Evolutionary conservation across 2,888 invertebrate genomes (phyloP).

Genomic region (Philaethria dido): DNA sequence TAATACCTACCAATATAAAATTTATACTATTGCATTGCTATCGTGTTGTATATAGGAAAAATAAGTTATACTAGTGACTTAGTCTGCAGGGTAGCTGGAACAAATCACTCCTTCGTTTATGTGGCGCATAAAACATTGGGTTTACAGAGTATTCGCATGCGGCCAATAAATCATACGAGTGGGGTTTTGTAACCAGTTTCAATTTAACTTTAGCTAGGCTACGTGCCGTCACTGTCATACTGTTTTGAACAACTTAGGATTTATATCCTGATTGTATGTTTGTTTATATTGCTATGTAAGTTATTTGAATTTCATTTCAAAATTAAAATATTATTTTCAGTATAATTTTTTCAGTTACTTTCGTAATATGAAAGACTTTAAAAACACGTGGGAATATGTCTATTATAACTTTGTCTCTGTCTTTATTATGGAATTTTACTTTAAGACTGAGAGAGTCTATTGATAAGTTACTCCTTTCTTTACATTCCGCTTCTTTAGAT

Average conservation of each 20-base stretch:
- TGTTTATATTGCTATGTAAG: slow-evolving; percentile 24
- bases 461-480: too few relatives aligned
- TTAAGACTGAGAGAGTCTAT: too few relatives aligned
- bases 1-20: not conserved
- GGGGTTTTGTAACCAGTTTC: slow-evolving; percentile 78
- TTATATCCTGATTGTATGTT: slow-evolving; percentile 31
- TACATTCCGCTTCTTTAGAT: too few relatives aligned
- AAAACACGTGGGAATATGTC: too few relatives aligned
- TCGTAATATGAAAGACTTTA: too few relatives aligned
- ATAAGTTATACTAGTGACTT: not conserved
- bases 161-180: slow-evolving; percentile 74
- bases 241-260: slow-evolving; percentile 37
- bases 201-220: slow-evolving; percentile 69
- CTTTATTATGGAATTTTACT: too few relatives aligned
- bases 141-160: slow-evolving; percentile 61
- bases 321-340: too few relatives aligned
- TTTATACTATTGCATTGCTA: too few relatives aligned
- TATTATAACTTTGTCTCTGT: too few relatives aligned
- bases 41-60: too few relatives aligned
- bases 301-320: too few relatives aligned
- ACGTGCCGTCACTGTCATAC: slow-evolving; percentile 52
- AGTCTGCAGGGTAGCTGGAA: slow-evolving; percentile 1
- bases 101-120: slow-evolving; percentile 45
- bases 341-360: too few relatives aligned
- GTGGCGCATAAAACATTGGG: slow-evolving; percentile 52